phyloP scores from a whole-genome alignment of 2,113 vertebrate genomes.

The Crotophaga sulcirostris region DNA sequence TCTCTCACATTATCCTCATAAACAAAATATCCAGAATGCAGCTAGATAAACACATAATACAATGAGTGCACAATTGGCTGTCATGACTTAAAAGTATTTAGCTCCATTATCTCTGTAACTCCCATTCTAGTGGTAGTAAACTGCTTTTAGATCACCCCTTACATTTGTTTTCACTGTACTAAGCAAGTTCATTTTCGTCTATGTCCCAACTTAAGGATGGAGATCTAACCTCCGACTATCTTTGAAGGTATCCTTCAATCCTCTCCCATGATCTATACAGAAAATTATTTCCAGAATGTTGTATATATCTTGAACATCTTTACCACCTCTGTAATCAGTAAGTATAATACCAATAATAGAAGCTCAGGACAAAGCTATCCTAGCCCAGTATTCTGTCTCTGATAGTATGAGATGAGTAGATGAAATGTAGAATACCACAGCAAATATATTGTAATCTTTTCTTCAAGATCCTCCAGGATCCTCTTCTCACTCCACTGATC shows the following conservation, averaged over 20 bases:
- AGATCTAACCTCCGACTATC: background rate
- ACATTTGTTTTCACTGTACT: background rate
- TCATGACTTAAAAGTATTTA: background rate
- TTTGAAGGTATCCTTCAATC: background rate
- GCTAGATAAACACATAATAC: too few species aligned
- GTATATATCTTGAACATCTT: background rate
- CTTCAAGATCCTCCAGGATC: background rate
- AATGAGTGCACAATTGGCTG: too few species aligned
- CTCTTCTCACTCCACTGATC: background rate
- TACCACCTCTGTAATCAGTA: background rate
- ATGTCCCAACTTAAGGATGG: background rate
- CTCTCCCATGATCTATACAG: background rate
- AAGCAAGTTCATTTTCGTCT: background rate
- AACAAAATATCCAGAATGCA: too few species aligned
- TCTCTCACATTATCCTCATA: too few species aligned
- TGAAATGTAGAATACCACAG: background rate
- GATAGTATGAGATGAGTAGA: background rate
- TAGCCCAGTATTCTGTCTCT: background rate
- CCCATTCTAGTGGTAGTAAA: background rate
- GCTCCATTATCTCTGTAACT: background rate
- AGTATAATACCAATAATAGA: background rate
- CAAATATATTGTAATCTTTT: background rate
- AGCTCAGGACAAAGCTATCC: background rate
- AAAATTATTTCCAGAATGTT: background rate
- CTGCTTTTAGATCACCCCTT: background rate